Percentiles rank a stretch among this genome's conserved stretches.
Evolutionary conservation across 2,888 invertebrate species (phyloP).

Genomic region (Xylocampa areola): DNA sequence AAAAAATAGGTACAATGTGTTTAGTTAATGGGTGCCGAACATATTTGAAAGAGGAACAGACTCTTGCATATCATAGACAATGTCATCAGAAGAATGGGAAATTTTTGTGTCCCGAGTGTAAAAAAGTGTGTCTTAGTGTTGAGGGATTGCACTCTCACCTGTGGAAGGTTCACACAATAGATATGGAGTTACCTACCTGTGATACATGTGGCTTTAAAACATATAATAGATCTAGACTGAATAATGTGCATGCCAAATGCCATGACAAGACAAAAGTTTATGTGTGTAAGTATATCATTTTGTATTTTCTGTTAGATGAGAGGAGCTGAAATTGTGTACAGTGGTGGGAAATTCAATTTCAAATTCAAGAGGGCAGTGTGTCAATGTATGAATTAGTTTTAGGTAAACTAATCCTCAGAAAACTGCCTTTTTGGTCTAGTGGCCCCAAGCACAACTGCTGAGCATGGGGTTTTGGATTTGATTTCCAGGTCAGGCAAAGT

Average conservation of each 20-base stretch:
- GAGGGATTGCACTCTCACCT: constrained; percentile 93
- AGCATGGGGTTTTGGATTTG: too few species aligned
- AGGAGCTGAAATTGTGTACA: too few species aligned
- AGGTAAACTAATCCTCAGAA: too few species aligned
- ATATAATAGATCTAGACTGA: constrained; percentile 91
- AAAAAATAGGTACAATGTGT: constrained; percentile 80
- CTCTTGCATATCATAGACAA: constrained; percentile 91
- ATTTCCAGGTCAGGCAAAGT: too few species aligned
- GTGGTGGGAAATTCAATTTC: too few species aligned
- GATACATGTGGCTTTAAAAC: constrained; percentile 93
- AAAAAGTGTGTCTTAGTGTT: constrained; percentile 88
- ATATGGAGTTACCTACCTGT: constrained; percentile 94
- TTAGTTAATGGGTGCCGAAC: constrained; percentile 88
- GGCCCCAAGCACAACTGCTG: too few species aligned
- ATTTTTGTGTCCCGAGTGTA: constrained; percentile 92
- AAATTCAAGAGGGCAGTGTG: too few species aligned
- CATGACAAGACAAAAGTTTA: constrained; percentile 92
- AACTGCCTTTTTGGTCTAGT: too few species aligned
- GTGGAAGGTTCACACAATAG: constrained; percentile 94
- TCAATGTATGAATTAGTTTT: too few species aligned
- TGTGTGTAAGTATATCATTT: constrained; percentile 85
- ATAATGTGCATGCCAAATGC: constrained; percentile 93
- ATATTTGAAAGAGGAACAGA: constrained; percentile 88
- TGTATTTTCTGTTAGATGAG: too few species aligned
- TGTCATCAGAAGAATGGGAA: constrained; percentile 91